Evolutionary conservation across 2,113 vertebrate species (phyloP).

Genomic region (Tetraodon nigroviridis): DNA sequence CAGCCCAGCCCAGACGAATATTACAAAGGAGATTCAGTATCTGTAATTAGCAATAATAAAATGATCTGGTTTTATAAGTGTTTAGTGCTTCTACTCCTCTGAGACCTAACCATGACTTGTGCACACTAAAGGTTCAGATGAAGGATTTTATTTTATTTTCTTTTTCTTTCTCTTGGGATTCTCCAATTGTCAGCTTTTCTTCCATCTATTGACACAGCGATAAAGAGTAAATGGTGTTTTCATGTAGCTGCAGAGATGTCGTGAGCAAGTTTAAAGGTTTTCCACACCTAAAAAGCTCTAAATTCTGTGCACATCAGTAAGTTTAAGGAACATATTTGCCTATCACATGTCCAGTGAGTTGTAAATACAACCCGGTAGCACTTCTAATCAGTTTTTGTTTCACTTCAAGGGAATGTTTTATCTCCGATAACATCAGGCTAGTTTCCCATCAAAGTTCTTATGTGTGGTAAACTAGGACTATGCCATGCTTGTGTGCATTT

Average conservation of each 20-base stretch:
- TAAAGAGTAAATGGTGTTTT: neutral
- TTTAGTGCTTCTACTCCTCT: neutral
- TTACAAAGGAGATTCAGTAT: neutral
- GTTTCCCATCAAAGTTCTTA: constrained; percentile 1
- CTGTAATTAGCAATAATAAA: neutral
- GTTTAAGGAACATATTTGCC: no score
- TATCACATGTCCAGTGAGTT: no score
- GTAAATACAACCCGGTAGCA: no score
- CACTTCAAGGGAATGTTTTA: neutral
- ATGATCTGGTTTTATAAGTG: neutral
- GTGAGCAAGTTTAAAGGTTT: no score
- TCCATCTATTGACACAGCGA: constrained; percentile 6
- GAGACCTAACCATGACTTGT: neutral
- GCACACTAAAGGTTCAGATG: neutral
- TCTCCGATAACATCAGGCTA: constrained; percentile 8
- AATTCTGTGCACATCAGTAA: no score
- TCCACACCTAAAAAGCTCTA: no score
- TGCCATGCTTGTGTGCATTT: neutral
- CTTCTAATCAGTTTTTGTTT: neutral
- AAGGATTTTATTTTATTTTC: constrained; percentile 24
- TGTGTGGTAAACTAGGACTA: neutral
- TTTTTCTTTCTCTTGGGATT: constrained; percentile 18
- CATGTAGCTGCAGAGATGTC: no score
- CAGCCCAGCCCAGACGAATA: neutral
- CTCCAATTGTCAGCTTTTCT: constrained; percentile 9